Evolutionary conservation across 1,140 invertebrate genomes (phyloP).

Genomic region (Alviniconcha marisindica): DNA sequence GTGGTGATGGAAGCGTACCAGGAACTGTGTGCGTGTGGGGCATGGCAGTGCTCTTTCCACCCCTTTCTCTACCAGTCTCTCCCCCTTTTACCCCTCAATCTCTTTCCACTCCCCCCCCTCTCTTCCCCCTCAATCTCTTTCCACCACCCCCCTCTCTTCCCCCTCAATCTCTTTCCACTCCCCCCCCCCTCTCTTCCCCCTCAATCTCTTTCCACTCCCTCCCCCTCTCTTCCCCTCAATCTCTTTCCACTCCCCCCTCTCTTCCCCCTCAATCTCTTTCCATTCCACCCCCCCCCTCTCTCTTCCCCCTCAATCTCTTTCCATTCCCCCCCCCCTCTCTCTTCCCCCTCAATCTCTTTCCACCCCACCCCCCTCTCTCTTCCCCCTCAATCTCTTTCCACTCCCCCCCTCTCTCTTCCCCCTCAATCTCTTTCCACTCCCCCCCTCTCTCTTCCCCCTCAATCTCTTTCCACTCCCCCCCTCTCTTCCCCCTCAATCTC

Average conservation of each 20-base stretch:
- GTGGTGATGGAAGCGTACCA: background rate
- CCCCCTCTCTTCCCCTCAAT: background rate
- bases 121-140: background rate
- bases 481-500: background rate
- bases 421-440: too few relatives aligned
- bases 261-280: background rate
- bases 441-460: too few relatives aligned
- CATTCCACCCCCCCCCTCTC: background rate
- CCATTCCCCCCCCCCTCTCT: background rate
- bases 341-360: too few relatives aligned
- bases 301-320: background rate
- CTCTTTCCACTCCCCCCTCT: background rate
- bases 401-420: too few relatives aligned
- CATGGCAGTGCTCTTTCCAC: too few relatives aligned
- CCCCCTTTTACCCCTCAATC: background rate
- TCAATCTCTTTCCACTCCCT: conserved; percentile 24
- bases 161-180: background rate
- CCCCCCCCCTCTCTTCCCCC: background rate
- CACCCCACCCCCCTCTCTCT: too few relatives aligned
- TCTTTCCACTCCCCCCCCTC: background rate
- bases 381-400: too few relatives aligned
- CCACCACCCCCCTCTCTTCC: background rate
- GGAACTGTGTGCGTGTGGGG: background rate
- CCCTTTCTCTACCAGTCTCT: background rate
- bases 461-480: background rate